phyloP scores from a whole-genome alignment of 2,113 vertebrate genomes.

The Perca flavescens region DNA sequence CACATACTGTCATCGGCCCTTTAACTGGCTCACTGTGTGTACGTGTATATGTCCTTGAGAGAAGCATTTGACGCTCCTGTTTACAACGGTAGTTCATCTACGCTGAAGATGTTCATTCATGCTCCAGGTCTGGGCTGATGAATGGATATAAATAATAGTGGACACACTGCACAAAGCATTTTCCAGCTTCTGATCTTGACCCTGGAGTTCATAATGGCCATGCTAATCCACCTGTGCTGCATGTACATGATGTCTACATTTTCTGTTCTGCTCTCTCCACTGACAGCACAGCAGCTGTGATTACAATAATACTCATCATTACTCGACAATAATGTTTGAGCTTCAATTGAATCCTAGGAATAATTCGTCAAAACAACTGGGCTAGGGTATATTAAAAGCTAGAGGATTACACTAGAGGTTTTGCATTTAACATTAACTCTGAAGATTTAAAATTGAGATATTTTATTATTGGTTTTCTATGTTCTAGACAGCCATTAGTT shows the following conservation, averaged over 20 bases:
- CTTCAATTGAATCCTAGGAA: not conserved
- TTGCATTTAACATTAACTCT: not conserved
- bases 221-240: not conserved
- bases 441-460: not conserved
- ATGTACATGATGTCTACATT: not conserved
- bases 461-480: not conserved
- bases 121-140: constrained; percentile 3
- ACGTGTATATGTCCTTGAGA: constrained; percentile 20
- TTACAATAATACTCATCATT: constrained; percentile 17
- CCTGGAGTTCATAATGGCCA: not conserved
- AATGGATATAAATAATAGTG: not conserved
- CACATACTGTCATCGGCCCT: constrained; percentile 15
- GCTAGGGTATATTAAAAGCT: not conserved
- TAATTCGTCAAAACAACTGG: not conserved
- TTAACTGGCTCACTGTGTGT: constrained; percentile 19
- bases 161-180: not conserved
- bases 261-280: constrained; percentile 1
- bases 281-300: constrained; percentile 31
- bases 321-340: not conserved
- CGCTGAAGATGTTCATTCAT: not conserved
- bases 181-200: not conserved
- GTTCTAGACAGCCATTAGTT: not conserved
- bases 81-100: not conserved
- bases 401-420: not conserved
- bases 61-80: constrained; percentile 12